A percentile compares a stretch with the other conserved stretches of the same genome.
Conservation (phyloP, 37 sponge, comb jelly and placozoan genomes). For the Haliclona indistincta region DNA sequence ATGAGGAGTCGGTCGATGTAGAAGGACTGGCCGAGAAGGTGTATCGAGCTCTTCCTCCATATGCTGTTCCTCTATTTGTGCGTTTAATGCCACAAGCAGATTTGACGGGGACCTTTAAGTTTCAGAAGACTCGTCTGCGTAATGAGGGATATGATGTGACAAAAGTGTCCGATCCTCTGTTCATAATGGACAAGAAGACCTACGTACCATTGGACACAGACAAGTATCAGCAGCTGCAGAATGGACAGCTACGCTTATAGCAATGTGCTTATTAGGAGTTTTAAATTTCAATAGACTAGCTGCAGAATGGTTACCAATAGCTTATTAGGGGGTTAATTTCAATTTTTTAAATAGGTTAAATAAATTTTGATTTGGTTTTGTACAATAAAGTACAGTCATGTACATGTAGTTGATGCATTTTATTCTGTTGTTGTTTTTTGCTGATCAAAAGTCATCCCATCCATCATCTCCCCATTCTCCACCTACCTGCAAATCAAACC, state of each 20-base stretch:
- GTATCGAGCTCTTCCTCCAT: constrained; percentile 43
- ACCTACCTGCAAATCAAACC: too few relatives aligned
- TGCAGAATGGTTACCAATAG: too few relatives aligned
- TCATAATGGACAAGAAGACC: constrained; percentile 50
- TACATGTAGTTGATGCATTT: too few relatives aligned
- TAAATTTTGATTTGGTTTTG: too few relatives aligned
- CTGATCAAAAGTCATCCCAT: too few relatives aligned
- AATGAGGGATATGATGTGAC: constrained; percentile 69
- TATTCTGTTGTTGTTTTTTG: too few relatives aligned
- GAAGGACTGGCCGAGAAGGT: constrained; percentile 39
- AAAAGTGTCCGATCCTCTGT: constrained; percentile 48
- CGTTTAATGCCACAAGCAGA: constrained; percentile 44
- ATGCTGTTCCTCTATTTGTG: constrained; percentile 79
- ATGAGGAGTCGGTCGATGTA: constrained; percentile 27
- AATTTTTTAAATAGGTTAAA: too few relatives aligned
- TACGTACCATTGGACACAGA: constrained; percentile 60
- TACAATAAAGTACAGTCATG: too few relatives aligned
- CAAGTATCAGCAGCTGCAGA: constrained; percentile 12
- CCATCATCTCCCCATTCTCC: too few relatives aligned
- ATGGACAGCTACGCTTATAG: background rate
- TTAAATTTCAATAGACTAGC: too few relatives aligned
- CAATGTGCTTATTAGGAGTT: too few relatives aligned
- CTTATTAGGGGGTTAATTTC: too few relatives aligned
- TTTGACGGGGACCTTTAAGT: constrained; percentile 70
- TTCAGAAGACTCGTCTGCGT: constrained; percentile 55